Base-by-base conservation (phyloP, 2,113 vertebrate genomes). In the Otocyon megalotis region DNA sequence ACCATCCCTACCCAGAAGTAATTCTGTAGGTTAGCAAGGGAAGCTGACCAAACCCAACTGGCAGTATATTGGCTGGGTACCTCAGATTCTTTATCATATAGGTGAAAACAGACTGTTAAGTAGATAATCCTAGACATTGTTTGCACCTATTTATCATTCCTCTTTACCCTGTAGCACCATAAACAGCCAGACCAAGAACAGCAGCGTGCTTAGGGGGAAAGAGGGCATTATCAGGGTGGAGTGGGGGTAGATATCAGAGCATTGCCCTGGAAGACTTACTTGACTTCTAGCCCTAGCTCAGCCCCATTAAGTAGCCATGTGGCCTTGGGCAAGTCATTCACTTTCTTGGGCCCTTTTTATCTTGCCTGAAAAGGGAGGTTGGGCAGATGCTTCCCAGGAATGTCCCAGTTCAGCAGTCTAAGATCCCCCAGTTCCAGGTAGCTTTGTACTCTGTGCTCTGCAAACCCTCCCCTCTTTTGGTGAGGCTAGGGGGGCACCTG, bases 121-220 rank as follows among this genome's bases (percentile, higher is more conserved):
- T 72, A 89, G 58, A 28, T 53, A 88, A 91, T 63, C 30, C 13
- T 79, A 94, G 90, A 84, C n/a, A 22, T 62, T 77, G 65, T 88
- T 96, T 93, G 67, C 32, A 76, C 58, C 32, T 54, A 1, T n/a
- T 85, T 16, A 30, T 35, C 8, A 5, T 74, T 81, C 50, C n/a
- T 74, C 0, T 83, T 82, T 84, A 60, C 19, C 20, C 9, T 32
- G 8, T 37, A 77, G 60, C 26, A 28, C 26, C 16, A 20, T 71
- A 22, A 58, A 53, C 88, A 54, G 28, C 50, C 35, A 53, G 86
- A 53, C 19, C 48, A 35, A 79, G 89, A 83, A 48, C 22, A 53
- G 10, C 11, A 5, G 4, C 11, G 4, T 22, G 26, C 54, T 17
- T n/a, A 15, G 17, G 50, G n/a, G 17, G 22, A 69, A 53, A 72